Evolutionary conservation across 2,797 vertebrate species (phyloP), one percentile per base, ranked within the genome.

Genomic region (Premnoplex brunnescens): DNA sequence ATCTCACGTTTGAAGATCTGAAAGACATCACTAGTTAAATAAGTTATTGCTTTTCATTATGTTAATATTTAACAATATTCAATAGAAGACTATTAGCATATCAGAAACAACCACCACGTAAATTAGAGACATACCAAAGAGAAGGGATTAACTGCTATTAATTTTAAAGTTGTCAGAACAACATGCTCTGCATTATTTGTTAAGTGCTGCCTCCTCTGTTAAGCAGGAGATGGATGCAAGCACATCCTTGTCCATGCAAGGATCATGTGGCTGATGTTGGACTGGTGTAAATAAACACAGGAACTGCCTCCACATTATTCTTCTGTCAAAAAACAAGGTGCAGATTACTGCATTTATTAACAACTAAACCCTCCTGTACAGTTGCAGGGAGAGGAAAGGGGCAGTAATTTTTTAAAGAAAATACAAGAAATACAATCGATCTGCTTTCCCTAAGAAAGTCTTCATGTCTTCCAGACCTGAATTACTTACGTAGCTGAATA

Each of bases 401-500:
- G 8, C 30, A 55, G 12, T 19, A 81, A 75, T 16, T n/a, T 95
- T 55, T 82, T 59, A 14, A 68, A 91, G 36, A 18, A 56, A 6
- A 12, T 36, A 71, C 3, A 10, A 75, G 39, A 91, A 71, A 91
- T 7, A 48, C 8, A 75, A 39, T 21, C 43, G 41, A 69, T 56
- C 28, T 43, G 26, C 26, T 58, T 80, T 89, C 49, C 14, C 14
- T 14, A 34, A 59, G 28, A 17, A 32, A 82, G 28, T 28, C 30
- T 68, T 82, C 39, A 28, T 2, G 3, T 62, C 41, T 86, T 81
- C 15, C 28, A 66, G 49, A 91, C 36, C 8, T 7, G 14, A 36
- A 30, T 63, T 46, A 99, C 99, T 99, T 97, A 99, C 99, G 99
- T 99, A 80, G 99, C 99, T 93, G 99, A 99, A 97, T 99, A 99